phyloP scores from a whole-genome alignment of 2,797 vertebrate species.

The Enteromius fasciolatus region DNA sequence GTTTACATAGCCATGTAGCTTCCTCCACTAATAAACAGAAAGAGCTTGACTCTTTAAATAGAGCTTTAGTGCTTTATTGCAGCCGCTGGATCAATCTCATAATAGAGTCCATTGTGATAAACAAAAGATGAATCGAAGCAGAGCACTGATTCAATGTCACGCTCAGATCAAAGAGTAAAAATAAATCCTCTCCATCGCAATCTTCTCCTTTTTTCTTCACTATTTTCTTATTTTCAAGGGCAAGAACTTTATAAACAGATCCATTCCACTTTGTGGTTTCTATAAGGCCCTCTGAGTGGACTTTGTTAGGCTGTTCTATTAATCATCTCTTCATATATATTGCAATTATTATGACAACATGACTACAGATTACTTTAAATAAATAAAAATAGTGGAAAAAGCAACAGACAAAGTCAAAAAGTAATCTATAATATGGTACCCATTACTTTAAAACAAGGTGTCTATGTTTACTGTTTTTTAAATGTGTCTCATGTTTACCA shows the following conservation, averaged over 20 bases:
- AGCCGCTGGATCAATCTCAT: neutral
- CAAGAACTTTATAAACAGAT: conserved; percentile 11
- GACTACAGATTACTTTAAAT: neutral
- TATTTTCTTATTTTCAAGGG: conserved; percentile 1
- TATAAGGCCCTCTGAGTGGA: neutral
- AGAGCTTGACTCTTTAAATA: conserved; percentile 14
- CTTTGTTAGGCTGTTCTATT: neutral
- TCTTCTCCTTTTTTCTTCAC: neutral
- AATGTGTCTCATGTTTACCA: too few species aligned
- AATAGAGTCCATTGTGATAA: conserved; percentile 29
- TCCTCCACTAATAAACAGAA: conserved; percentile 5
- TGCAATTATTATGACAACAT: neutral
- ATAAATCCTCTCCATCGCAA: neutral
- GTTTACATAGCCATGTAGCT: neutral
- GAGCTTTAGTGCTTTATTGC: conserved; percentile 9
- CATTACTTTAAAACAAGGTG: neutral
- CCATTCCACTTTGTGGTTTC: neutral
- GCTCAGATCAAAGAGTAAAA: conserved; percentile 6
- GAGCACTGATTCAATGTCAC: conserved; percentile 29
- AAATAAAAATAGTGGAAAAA: neutral
- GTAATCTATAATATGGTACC: neutral
- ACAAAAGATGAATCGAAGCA: conserved; percentile 14
- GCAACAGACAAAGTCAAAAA: neutral
- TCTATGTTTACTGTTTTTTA: too few species aligned
- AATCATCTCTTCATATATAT: neutral